phyloP scores from a whole-genome alignment of 2,888 invertebrate genomes.

The Cetonia aurata region DNA sequence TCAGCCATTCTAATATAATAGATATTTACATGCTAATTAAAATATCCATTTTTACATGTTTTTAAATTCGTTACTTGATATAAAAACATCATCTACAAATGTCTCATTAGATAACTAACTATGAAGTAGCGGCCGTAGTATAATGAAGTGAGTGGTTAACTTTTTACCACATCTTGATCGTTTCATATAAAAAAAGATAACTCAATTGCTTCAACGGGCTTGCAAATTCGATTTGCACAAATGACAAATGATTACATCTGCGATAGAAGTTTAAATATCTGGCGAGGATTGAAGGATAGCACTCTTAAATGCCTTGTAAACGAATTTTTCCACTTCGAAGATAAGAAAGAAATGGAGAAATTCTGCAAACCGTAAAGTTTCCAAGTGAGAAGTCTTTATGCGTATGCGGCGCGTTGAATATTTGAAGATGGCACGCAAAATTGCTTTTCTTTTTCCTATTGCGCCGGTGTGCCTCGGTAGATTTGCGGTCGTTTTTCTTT shows the following conservation, averaged over 20 bases:
- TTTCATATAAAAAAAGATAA: conserved; percentile 19
- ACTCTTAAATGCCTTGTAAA: conserved; percentile 25
- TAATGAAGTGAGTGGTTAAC: not conserved
- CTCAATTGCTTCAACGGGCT: conserved; percentile 21
- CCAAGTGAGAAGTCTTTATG: conserved; percentile 38
- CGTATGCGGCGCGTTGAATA: conserved; percentile 33
- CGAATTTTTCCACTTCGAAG: conserved; percentile 7
- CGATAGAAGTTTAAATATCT: conserved; percentile 40
- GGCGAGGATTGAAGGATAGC: conserved; percentile 38
- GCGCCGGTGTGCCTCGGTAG: not conserved
- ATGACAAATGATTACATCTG: conserved; percentile 39
- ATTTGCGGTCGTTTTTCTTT: conserved; percentile 18
- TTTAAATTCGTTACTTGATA: conserved; percentile 1
- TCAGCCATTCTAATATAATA: not conserved
- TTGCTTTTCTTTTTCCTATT: conserved; percentile 24
- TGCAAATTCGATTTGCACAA: conserved; percentile 35
- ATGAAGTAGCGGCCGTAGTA: not conserved
- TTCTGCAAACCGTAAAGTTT: conserved; percentile 37
- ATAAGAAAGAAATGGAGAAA: conserved; percentile 18
- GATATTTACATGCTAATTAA: not conserved
- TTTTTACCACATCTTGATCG: conserved; percentile 11
- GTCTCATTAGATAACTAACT: no score
- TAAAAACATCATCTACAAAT: not conserved
- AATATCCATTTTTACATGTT: not conserved
- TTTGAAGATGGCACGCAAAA: conserved; percentile 31